Conservation (phyloP, 2,113 vertebrate species). For the Calonectris borealis region DNA sequence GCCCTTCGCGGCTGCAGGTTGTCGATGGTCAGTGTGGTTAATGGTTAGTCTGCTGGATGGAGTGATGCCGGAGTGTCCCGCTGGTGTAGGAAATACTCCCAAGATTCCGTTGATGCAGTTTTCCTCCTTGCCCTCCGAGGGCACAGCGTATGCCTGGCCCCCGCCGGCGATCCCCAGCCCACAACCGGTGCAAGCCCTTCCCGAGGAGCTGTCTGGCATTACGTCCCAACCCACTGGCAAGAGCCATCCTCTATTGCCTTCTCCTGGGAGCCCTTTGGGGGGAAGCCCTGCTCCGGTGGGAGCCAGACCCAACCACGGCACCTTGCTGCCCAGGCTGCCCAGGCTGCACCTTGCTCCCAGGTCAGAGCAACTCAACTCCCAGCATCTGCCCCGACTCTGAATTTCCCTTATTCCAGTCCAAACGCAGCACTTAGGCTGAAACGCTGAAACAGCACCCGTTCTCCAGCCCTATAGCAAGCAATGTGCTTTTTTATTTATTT, state of each 20-base stretch:
- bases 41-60: not conserved
- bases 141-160: rapidly evolving
- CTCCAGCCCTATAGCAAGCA: not conserved
- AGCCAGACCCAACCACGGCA: not conserved
- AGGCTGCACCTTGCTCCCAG: not conserved
- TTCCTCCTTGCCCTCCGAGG: not conserved
- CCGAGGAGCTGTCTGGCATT: not conserved
- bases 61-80: rapidly evolving
- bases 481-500: constrained; percentile 10
- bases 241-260: not conserved
- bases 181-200: not conserved
- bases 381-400: not conserved
- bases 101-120: not conserved
- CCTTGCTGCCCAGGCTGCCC: not conserved
- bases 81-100: not conserved
- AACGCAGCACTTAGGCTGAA: not conserved
- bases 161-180: rapidly evolving
- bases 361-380: not conserved
- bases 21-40: not conserved
- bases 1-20: not conserved
- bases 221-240: not conserved
- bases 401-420: not conserved
- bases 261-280: not conserved
- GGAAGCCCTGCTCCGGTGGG: not conserved
- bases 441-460: not conserved